phyloP scores from a whole-genome alignment of 2,888 invertebrate species.

The Drosophila koepferae region DNA sequence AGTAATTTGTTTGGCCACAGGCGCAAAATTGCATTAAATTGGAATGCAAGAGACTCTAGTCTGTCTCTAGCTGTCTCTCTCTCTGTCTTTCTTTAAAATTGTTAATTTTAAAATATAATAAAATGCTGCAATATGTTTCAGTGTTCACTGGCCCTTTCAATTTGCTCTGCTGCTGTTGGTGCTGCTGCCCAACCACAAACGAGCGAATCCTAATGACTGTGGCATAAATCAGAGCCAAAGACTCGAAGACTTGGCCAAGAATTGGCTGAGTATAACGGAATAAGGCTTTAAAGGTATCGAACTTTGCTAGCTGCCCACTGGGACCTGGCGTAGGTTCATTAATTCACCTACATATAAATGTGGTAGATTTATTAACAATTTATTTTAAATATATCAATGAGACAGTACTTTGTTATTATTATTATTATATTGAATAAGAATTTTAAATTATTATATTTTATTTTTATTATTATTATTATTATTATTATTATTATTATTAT shows the following conservation, averaged over 20 bases:
- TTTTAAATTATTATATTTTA: no score
- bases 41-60: conserved; percentile 44
- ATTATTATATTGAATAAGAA: no score
- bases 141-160: conserved; percentile 48
- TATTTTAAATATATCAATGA: no score
- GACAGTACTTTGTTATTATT: no score
- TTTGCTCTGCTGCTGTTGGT: conserved; percentile 21
- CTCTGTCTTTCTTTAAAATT: conserved; percentile 39
- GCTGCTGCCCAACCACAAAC: conserved; percentile 21
- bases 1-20: conserved; percentile 66
- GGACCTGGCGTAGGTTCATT: neutral
- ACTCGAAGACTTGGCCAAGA: neutral
- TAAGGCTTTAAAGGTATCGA: neutral
- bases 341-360: neutral
- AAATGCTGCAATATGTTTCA: conserved; percentile 60
- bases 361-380: no score
- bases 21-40: conserved; percentile 67
- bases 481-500: no score
- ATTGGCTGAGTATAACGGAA: neutral
- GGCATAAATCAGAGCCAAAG: conserved; percentile 54
- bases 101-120: conserved; percentile 69
- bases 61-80: neutral
- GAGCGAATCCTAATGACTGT: conserved; percentile 58
- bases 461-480: no score
- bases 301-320: neutral